Conservation (phyloP, 2,888 invertebrate genomes). For the Pristionchus arcanus region DNA sequence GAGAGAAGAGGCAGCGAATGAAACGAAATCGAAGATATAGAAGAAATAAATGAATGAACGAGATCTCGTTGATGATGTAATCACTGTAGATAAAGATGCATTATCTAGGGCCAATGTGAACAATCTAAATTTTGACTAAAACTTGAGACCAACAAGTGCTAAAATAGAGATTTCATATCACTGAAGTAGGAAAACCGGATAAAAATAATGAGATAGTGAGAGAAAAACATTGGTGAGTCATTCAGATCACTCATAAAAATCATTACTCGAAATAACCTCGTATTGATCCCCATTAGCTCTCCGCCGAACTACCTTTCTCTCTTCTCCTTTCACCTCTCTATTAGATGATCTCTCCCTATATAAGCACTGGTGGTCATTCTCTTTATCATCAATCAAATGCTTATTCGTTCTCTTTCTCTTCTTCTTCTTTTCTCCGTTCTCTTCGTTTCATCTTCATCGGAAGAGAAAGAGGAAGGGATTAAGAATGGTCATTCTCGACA, state of each 20-base stretch:
- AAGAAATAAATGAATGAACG: background rate
- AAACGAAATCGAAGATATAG: conserved; percentile 41
- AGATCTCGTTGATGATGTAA: background rate
- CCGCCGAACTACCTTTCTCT: background rate
- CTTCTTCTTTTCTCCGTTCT: background rate
- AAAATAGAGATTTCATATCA: background rate
- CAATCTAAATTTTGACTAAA: background rate
- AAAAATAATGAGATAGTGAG: background rate
- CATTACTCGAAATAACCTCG: background rate
- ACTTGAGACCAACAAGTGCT: background rate
- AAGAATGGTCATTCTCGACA: background rate
- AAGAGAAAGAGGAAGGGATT: conserved; percentile 16
- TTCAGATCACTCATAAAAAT: background rate
- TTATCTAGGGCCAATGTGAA: background rate
- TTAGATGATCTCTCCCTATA: background rate
- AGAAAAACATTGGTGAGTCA: background rate
- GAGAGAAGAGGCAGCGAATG: conserved; percentile 44
- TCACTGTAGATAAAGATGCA: conserved; percentile 23
- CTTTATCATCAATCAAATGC: background rate
- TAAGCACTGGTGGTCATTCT: background rate
- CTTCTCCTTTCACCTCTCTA: background rate
- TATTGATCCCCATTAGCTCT: background rate
- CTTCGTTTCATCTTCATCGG: background rate
- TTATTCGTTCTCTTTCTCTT: conserved; percentile 21
- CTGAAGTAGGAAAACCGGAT: background rate